A percentile compares a stretch with the other conserved stretches of the same genome.
phyloP scores from a whole-genome alignment of 2,113 vertebrate genomes.

The Pelecanoides urinatrix region DNA sequence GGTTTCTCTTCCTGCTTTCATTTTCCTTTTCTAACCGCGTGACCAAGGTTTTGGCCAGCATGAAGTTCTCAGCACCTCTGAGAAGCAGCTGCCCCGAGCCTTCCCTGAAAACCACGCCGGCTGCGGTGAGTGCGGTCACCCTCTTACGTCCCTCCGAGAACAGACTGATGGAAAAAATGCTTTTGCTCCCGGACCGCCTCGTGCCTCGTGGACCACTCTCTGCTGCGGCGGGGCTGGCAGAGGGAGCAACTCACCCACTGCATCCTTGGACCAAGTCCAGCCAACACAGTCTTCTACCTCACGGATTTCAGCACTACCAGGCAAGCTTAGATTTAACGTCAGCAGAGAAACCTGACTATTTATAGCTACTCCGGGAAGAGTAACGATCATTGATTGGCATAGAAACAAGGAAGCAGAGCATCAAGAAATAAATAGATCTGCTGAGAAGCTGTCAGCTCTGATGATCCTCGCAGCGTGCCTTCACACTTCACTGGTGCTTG shows the following conservation, averaged over 20 bases:
- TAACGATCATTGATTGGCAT: neutral
- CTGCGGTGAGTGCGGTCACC: fast-evolving
- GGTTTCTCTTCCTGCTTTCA: neutral
- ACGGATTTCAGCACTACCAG: neutral
- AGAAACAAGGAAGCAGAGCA: neutral
- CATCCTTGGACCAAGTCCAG: neutral
- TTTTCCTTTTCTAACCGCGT: neutral
- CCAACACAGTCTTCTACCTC: neutral
- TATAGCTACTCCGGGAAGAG: neutral
- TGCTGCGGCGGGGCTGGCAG: fast-evolving
- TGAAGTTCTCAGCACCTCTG: neutral
- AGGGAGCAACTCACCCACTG: neutral
- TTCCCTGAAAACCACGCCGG: neutral
- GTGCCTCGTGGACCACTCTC: neutral
- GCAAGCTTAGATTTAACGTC: fast-evolving
- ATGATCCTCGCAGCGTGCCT: neutral
- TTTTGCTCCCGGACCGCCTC: neutral
- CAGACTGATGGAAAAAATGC: neutral
- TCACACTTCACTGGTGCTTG: neutral
- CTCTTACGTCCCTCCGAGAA: neutral
- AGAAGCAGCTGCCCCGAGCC: neutral
- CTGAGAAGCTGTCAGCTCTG: neutral
- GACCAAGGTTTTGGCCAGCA: neutral
- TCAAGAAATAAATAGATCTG: neutral
- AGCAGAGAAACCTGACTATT: neutral